Evolutionary conservation across 2,113 vertebrate species (phyloP).

Genomic region (Scophthalmus maximus): DNA sequence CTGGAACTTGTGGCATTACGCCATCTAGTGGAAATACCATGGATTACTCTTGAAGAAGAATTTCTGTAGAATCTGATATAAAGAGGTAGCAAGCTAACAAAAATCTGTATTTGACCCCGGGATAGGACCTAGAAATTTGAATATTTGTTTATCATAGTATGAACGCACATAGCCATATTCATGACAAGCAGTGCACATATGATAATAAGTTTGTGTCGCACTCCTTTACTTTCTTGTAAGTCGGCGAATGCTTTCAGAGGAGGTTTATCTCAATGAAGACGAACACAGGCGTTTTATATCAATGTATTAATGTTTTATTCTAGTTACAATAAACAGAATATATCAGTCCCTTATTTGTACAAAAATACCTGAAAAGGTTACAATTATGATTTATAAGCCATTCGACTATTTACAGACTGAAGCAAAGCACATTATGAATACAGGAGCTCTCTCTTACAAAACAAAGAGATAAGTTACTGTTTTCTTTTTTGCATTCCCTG

Average conservation of each 20-base stretch:
- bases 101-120: not conserved
- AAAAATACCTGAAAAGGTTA: conserved; percentile 99
- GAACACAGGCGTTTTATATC: conserved; percentile 83
- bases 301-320: conserved; percentile 98
- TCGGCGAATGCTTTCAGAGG: not conserved
- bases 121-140: not conserved
- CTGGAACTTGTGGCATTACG: not conserved
- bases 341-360: conserved; percentile 97
- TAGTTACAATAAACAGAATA: conserved; percentile 98
- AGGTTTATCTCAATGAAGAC: conserved; percentile 40
- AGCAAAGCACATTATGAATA: conserved; percentile 89
- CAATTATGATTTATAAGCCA: conserved; percentile 92
- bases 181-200: not conserved
- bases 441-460: conserved; percentile 85
- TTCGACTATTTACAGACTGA: conserved; percentile 93
- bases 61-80: not conserved
- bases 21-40: conserved; percentile 54
- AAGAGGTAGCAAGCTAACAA: not conserved
- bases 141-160: not conserved
- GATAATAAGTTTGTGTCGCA: not conserved
- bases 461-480: conserved; percentile 71
- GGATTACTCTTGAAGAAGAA: not conserved
- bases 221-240: not conserved
- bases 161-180: not conserved
- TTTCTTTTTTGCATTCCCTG: conserved; percentile 91